A percentile compares a stretch with the other conserved stretches of the same genome.
phyloP scores from a whole-genome alignment of 2,888 invertebrate genomes.

The Geophilus truncorum region DNA sequence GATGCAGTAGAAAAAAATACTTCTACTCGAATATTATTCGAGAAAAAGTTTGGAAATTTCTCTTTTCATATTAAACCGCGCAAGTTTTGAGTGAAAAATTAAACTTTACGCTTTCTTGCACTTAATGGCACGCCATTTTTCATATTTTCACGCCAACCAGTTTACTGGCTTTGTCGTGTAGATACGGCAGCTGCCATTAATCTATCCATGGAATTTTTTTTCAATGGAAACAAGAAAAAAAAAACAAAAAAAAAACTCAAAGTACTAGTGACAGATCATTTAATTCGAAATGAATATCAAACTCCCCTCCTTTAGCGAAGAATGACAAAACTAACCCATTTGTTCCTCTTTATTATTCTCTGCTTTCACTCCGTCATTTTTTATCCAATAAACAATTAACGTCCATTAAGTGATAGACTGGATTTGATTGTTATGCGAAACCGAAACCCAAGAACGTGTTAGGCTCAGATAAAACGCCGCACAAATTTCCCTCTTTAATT shows the following conservation, averaged over 20 bases:
- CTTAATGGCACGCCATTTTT: slow-evolving; percentile 14
- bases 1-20: neutral
- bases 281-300: slow-evolving; percentile 6
- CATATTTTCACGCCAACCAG: slow-evolving; percentile 15
- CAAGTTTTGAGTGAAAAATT: slow-evolving; percentile 12
- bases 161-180: slow-evolving; percentile 12
- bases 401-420: neutral
- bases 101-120: slow-evolving; percentile 6
- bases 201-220: neutral
- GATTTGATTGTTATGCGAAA: neutral
- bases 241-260: neutral
- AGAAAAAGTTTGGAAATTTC: neutral
- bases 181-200: slow-evolving; percentile 16
- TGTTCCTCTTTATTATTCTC: neutral
- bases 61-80: neutral
- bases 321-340: neutral
- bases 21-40: neutral
- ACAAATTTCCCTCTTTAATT: slow-evolving; percentile 5
- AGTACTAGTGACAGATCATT: neutral
- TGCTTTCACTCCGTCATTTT: neutral
- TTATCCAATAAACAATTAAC: neutral
- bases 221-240: neutral
- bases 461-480: neutral
- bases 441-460: neutral
- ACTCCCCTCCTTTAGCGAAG: neutral